phyloP scores from a whole-genome alignment of 2,113 vertebrate species.

The Euleptes europaea region DNA sequence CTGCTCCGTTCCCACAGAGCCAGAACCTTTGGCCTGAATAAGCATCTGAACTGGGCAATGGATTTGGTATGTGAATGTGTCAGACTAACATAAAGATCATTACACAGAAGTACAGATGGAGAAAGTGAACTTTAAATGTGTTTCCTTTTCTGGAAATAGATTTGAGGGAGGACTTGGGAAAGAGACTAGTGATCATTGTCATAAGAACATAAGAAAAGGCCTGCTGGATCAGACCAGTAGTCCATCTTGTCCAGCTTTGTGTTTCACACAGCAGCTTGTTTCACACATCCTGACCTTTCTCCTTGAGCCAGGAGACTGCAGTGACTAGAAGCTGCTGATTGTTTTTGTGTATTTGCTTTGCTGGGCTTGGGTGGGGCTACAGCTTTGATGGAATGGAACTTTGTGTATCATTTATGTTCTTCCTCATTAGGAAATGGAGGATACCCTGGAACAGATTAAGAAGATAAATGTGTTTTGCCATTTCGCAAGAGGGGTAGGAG shows the following conservation, averaged over 20 bases:
- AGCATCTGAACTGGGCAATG: background rate
- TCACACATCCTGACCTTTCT: too few species aligned
- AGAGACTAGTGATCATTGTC: background rate
- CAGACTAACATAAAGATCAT: background rate
- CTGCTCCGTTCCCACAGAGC: background rate
- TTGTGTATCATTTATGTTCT: conserved; percentile 3
- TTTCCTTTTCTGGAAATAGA: background rate
- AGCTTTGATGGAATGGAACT: background rate
- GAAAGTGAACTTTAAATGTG: background rate
- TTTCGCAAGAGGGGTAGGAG: conserved; percentile 83
- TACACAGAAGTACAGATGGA: background rate
- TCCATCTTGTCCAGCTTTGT: background rate
- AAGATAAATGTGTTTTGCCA: conserved; percentile 90
- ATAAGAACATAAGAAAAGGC: too few species aligned
- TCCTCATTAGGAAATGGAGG: conserved; percentile 77
- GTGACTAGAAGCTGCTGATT: background rate
- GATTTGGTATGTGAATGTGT: background rate
- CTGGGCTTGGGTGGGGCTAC: background rate
- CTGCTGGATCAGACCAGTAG: too few species aligned
- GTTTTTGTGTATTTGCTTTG: background rate
- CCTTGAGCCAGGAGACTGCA: background rate
- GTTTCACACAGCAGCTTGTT: too few species aligned
- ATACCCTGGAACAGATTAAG: conserved; percentile 73
- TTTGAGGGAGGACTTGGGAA: background rate
- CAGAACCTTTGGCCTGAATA: background rate